Percentiles rank a stretch among this genome's conserved stretches.
Conservation (phyloP, 2,797 vertebrate genomes). For the Miichthys miiuy region DNA sequence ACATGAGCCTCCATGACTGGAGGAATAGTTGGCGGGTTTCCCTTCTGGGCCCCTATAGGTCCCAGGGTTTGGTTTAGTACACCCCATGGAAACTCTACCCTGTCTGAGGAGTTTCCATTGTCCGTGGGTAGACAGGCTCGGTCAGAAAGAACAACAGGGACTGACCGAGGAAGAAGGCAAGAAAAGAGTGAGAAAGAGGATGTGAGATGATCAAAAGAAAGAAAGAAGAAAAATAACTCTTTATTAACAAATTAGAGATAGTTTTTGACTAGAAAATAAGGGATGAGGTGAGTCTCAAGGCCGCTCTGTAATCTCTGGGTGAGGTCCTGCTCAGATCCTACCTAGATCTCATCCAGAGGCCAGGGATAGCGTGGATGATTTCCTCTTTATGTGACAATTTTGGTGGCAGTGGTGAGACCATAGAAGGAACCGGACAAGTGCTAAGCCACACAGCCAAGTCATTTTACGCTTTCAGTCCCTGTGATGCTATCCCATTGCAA, state of each 20-base stretch:
- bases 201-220: slow-evolving; percentile 25
- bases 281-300: slow-evolving; percentile 9
- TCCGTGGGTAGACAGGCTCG: slow-evolving; percentile 19
- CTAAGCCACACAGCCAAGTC: slow-evolving; percentile 44
- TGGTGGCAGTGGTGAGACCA: slow-evolving; percentile 19
- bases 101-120: slow-evolving; percentile 66
- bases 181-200: slow-evolving; percentile 40
- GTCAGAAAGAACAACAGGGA: slow-evolving; percentile 44
- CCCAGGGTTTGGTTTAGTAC: slow-evolving; percentile 51
- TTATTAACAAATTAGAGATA: slow-evolving; percentile 41
- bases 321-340: slow-evolving; percentile 56
- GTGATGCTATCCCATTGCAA: slow-evolving; percentile 70
- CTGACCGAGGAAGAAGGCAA: slow-evolving; percentile 11
- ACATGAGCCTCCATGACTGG: slow-evolving; percentile 71
- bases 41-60: slow-evolving; percentile 69
- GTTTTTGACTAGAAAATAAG: slow-evolving; percentile 59
- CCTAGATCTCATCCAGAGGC: slow-evolving; percentile 42
- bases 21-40: slow-evolving; percentile 70
- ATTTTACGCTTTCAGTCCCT: slow-evolving; percentile 60
- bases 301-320: slow-evolving; percentile 29
- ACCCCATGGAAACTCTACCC: slow-evolving; percentile 70
- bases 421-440: slow-evolving; percentile 45
- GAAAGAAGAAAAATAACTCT: background rate
- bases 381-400: slow-evolving; percentile 25
- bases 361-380: slow-evolving; percentile 24